Conservation (phyloP, 92 coral and sea anemone genomes). For the Hydrozoanthus gracilis region DNA sequence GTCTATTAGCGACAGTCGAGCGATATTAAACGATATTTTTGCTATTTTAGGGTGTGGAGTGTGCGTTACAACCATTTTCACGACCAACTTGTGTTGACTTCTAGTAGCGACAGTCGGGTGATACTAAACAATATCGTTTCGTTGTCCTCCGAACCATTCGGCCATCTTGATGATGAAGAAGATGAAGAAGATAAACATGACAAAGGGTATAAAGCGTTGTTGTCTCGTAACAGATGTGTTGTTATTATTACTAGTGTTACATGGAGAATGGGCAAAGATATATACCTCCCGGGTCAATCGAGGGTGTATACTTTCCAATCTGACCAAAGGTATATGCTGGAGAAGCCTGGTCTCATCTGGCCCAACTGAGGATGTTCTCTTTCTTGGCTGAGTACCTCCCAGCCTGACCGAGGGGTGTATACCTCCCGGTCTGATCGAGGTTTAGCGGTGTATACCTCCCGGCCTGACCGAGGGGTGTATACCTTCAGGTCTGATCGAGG, state of each 20-base stretch:
- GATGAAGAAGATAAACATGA: conserved; percentile 83
- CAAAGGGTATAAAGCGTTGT: conserved; percentile 65
- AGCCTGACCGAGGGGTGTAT: no score
- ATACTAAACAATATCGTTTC: conserved; percentile 93
- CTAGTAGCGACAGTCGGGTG: conserved; percentile 98
- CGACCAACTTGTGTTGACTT: conserved; percentile 91
- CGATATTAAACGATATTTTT: conserved; percentile 64
- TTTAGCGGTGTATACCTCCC: no score
- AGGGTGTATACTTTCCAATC: no score
- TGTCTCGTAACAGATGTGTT: background rate
- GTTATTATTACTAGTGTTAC: background rate
- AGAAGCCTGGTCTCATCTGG: no score
- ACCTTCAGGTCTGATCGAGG: no score
- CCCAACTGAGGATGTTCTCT: no score
- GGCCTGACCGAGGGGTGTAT: no score
- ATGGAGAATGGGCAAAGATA: no score
- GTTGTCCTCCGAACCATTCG: conserved; percentile 95
- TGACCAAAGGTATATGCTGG: no score
- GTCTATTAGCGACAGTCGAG: conserved; percentile 97
- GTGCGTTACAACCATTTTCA: conserved; percentile 97
- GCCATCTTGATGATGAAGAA: conserved; percentile 96
- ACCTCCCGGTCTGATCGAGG: no score
- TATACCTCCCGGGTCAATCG: no score
- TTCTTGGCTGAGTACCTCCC: no score
- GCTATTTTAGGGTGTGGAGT: conserved; percentile 90